phyloP scores from a whole-genome alignment of 2,888 invertebrate genomes.

The Polia nebulosa region DNA sequence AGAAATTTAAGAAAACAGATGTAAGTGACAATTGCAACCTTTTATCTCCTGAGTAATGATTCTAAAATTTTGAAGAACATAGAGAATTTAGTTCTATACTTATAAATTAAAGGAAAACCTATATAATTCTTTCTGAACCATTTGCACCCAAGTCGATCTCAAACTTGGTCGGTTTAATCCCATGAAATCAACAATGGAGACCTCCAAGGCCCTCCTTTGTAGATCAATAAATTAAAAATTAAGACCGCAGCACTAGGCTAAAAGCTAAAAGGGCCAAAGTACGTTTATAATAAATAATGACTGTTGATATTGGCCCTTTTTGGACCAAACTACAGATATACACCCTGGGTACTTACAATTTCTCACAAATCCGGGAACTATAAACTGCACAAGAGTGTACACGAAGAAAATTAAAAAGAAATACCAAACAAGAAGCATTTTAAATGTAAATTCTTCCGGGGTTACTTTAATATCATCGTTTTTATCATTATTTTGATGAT shows the following conservation, averaged over 20 bases:
- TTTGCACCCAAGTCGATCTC: too few species aligned
- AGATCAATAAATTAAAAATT: not conserved
- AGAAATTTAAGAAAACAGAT: too few species aligned
- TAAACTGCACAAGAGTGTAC: constrained; percentile 5
- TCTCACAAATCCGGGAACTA: not conserved
- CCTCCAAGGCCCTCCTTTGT: too few species aligned
- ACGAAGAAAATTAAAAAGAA: constrained; percentile 16
- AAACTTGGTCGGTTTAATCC: too few species aligned
- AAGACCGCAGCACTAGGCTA: not conserved
- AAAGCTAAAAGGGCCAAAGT: not conserved
- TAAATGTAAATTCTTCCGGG: constrained; percentile 7
- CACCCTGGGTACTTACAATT: constrained; percentile 17
- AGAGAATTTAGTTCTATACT: too few species aligned
- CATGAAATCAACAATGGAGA: too few species aligned
- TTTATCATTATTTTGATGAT: not conserved
- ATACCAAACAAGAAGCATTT: not conserved
- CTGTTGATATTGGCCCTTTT: not conserved
- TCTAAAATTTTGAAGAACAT: too few species aligned
- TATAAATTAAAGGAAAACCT: too few species aligned
- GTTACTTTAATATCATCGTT: too few species aligned
- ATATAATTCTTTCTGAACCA: too few species aligned
- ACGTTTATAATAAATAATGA: not conserved
- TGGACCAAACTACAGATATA: not conserved
- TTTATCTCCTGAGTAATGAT: too few species aligned
- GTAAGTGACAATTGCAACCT: too few species aligned